phyloP scores from a whole-genome alignment of 2,888 invertebrate species.

The Orthosia gothica region DNA sequence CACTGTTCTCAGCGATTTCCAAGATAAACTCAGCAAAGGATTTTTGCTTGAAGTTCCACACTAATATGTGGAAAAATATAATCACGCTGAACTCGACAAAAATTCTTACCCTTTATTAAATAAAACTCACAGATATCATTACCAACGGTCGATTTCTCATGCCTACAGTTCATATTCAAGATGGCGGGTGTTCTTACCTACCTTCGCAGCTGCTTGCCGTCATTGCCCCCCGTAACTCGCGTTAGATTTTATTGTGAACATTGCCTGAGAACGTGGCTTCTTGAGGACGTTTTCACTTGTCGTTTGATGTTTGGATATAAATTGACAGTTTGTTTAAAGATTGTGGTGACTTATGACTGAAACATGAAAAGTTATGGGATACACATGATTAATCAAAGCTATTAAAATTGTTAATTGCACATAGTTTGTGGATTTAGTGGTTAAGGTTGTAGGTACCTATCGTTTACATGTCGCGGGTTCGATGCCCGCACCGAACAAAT shows the following conservation, averaged over 20 bases:
- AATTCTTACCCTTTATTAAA: background rate
- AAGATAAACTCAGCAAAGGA: no score
- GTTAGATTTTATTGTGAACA: constrained; percentile 64
- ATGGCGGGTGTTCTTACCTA: constrained; percentile 48
- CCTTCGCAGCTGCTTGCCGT: constrained; percentile 13
- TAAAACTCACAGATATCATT: constrained; percentile 14
- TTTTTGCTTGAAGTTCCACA: no score
- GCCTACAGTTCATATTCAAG: constrained; percentile 20
- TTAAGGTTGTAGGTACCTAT: no score
- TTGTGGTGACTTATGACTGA: background rate
- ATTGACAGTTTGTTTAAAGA: constrained; percentile 12
- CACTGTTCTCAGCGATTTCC: no score
- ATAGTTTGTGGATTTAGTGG: no score
- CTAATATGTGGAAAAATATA: background rate
- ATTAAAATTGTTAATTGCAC: no score
- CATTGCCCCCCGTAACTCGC: constrained; percentile 37
- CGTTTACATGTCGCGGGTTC: no score
- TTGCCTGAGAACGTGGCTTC: constrained; percentile 53
- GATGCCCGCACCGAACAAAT: no score
- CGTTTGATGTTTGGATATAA: constrained; percentile 28
- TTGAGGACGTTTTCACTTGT: constrained; percentile 22
- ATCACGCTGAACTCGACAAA: background rate
- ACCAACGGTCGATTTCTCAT: constrained; percentile 9
- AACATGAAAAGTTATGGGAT: no score
- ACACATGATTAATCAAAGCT: no score